Evolutionary conservation across 2,888 invertebrate genomes (phyloP), one percentile per base, ranked within the genome.

Genomic region (Dermolepida albohirtum): DNA sequence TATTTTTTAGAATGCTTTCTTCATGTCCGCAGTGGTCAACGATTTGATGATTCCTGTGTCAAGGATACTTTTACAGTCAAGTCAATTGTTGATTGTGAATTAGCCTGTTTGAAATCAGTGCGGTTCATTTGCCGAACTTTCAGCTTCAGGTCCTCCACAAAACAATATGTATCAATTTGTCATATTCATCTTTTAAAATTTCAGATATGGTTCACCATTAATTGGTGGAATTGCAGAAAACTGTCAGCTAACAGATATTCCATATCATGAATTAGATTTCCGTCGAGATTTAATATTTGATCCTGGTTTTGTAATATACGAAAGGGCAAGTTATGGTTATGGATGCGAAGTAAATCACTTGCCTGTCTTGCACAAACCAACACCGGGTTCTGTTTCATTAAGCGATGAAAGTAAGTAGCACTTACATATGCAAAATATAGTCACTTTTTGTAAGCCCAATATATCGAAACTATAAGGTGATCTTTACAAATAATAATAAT

Each of bases 51-150:
- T 2, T 82, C 86, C 0, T 88, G 90, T 0, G 88, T 89, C 0
- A 85, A 89, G n/a, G 89, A 90, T 11, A 88, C 92, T 0, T 79
- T 92, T 0, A 88, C 87, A 0, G 91, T 89, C 0, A 87, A 89
- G 5, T 90, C 90, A 0, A 86, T 93, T 2, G 92, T 92, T 0
- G 92, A 94, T 16, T 94, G 94, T 75, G 93, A 94, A 78, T 86
- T 91, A 7, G 92, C 92, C 74, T 94, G 94, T 75, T 87, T 93
- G 5, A 84, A 89, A n/a, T 87, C 92, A 0, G 86, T 85, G 0
- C 87, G 88, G 43, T 94, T 94, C 83, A 90, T 91, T 59, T 94
- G 94, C 77, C 87, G 93, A 59, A 91, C 92, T 5, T 94, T 93
- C 75, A 92, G 93, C 74, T 94, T 88, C 77, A 87, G 91, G 90